Conservation (phyloP, 2,113 vertebrate genomes). For the Zosterops lateralis region DNA sequence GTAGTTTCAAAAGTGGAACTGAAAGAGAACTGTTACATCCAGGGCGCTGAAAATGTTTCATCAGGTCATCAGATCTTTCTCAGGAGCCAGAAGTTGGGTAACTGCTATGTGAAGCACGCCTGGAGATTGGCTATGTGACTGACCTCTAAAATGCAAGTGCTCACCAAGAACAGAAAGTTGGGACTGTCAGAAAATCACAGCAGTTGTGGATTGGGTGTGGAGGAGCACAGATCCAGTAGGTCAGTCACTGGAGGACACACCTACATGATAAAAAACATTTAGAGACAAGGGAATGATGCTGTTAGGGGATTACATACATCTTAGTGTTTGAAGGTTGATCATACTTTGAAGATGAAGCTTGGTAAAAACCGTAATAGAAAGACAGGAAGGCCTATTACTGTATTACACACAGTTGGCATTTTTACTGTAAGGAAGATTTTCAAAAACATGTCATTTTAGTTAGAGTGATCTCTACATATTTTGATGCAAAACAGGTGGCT, state of each 20-base stretch:
- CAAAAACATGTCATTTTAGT: not conserved
- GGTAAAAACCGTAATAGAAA: not conserved
- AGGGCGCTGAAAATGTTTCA: too few species aligned
- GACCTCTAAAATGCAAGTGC: not conserved
- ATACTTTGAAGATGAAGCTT: not conserved
- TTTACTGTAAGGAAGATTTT: not conserved
- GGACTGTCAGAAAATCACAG: not conserved
- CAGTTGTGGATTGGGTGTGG: not conserved
- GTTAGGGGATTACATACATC: not conserved
- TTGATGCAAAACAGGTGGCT: not conserved
- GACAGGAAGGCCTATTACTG: not conserved
- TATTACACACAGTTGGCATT: not conserved
- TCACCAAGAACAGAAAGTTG: not conserved
- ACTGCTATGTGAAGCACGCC: not conserved
- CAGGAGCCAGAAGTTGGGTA: not conserved
- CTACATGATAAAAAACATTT: rapidly evolving
- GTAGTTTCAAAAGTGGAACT: not conserved
- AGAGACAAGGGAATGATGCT: not conserved
- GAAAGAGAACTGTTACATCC: not conserved
- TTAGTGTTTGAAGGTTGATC: not conserved
- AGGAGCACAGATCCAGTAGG: not conserved
- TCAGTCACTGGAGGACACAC: not conserved
- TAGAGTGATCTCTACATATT: not conserved
- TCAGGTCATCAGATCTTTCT: not conserved
- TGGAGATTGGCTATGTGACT: not conserved